phyloP scores from a whole-genome alignment of 2,888 invertebrate species.

The Acanthosepion lycidas region DNA sequence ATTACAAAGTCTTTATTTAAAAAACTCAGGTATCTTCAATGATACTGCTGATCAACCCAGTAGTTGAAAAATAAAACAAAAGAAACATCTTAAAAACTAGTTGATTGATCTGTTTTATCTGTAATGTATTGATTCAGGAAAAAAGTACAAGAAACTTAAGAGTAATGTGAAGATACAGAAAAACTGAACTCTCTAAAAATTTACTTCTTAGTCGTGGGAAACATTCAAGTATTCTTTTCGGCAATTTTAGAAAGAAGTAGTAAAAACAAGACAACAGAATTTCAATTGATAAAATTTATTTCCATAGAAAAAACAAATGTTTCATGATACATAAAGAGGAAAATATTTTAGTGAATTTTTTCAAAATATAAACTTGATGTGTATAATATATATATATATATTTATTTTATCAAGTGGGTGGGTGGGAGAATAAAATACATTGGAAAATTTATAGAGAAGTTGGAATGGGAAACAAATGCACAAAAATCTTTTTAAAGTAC shows the following conservation, averaged over 20 bases:
- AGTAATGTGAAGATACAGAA: too few relatives aligned
- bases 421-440: not conserved
- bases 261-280: not conserved
- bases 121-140: too few relatives aligned
- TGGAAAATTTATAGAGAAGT: not conserved
- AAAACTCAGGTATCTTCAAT: too few relatives aligned
- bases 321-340: not conserved
- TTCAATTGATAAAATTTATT: slow-evolving; percentile 37
- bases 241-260: not conserved
- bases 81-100: too few relatives aligned
- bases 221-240: too few relatives aligned
- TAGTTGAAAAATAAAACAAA: too few relatives aligned
- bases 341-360: not conserved
- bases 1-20: too few relatives aligned
- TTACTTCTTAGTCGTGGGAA: too few relatives aligned
- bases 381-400: not conserved
- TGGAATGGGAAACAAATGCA: not conserved
- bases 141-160: too few relatives aligned
- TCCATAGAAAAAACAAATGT: not conserved
- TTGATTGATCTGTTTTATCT: too few relatives aligned
- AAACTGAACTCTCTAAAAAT: too few relatives aligned
- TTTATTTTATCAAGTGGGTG: not conserved
- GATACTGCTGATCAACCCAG: too few relatives aligned
- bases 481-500: not conserved
- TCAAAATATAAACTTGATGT: not conserved